Evolutionary conservation across 92 coral and sea anemone species (phyloP).

Genomic region (Umimayanthus kanabou): DNA sequence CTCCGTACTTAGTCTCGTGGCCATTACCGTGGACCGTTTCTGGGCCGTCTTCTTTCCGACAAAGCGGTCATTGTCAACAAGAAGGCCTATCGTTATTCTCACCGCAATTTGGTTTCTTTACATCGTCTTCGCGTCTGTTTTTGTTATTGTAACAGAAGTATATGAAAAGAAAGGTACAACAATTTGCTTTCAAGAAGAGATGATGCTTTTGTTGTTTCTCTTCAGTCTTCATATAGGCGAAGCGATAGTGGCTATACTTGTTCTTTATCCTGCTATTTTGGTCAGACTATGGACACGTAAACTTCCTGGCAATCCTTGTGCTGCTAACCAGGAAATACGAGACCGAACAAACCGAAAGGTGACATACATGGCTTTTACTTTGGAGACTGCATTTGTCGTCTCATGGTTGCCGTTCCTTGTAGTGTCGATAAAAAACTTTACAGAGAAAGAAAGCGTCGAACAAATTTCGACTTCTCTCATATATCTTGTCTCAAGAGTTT

Average conservation of each 20-base stretch:
- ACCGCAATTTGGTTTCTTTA: too few species aligned
- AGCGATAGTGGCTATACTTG: neutral
- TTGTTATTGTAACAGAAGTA: too few species aligned
- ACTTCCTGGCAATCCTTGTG: conserved; percentile 1
- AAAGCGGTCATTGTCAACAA: too few species aligned
- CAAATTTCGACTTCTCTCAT: neutral
- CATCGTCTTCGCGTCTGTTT: too few species aligned
- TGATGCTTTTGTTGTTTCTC: too few species aligned
- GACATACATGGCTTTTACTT: neutral
- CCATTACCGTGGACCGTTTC: too few species aligned
- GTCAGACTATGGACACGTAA: conserved; percentile 1
- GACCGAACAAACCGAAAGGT: conserved; percentile 12
- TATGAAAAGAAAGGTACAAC: too few species aligned
- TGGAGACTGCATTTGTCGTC: neutral
- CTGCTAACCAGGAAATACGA: conserved; percentile 4
- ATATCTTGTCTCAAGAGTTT: neutral
- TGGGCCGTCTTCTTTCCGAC: too few species aligned
- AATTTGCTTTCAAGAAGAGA: too few species aligned
- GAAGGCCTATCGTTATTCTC: too few species aligned
- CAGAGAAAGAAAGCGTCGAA: neutral
- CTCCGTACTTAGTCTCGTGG: too few species aligned
- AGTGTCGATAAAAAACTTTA: neutral
- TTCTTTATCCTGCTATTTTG: conserved; percentile 20
- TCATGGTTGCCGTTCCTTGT: neutral
- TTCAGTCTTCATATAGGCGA: neutral